These are phyloP conservation scores for Sebastes diploproa DNA, from an alignment of 2,797 vertebrate genomes.

Conservation along the genomic window DNA sequence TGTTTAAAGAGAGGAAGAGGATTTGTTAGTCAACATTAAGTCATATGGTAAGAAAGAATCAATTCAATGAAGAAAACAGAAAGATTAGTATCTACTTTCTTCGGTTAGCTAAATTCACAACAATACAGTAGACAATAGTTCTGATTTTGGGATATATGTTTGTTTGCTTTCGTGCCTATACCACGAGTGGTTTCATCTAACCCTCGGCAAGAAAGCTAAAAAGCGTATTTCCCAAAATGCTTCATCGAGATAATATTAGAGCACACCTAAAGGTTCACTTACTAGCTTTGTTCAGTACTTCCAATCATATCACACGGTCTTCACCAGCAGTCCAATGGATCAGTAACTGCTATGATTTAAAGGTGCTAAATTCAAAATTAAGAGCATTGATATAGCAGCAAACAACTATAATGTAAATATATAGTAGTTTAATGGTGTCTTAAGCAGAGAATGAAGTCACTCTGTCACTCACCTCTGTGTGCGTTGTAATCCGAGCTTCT, in stretches of 20 bases:
- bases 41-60: background rate
- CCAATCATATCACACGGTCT: background rate
- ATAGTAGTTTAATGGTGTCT: rapidly evolving
- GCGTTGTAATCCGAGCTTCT: background rate
- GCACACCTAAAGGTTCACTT: background rate
- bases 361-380: background rate
- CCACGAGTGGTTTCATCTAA: background rate
- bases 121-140: background rate
- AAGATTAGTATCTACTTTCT: background rate
- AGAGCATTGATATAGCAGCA: background rate
- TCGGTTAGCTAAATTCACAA: background rate
- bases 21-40: slow-evolving; percentile 1
- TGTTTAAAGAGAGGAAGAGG: slow-evolving; percentile 18
- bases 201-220: background rate
- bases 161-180: too few species aligned
- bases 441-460: background rate
- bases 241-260: background rate
- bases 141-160: background rate
- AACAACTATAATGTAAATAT: background rate
- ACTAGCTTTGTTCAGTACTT: background rate
- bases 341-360: background rate
- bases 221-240: too few species aligned
- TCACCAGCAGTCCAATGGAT: background rate
- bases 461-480: background rate
- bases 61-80: background rate